A percentile compares a stretch with the other conserved stretches of the same genome.
phyloP scores from a whole-genome alignment of 2,797 vertebrate species.

The Sphenopsis melanotis region DNA sequence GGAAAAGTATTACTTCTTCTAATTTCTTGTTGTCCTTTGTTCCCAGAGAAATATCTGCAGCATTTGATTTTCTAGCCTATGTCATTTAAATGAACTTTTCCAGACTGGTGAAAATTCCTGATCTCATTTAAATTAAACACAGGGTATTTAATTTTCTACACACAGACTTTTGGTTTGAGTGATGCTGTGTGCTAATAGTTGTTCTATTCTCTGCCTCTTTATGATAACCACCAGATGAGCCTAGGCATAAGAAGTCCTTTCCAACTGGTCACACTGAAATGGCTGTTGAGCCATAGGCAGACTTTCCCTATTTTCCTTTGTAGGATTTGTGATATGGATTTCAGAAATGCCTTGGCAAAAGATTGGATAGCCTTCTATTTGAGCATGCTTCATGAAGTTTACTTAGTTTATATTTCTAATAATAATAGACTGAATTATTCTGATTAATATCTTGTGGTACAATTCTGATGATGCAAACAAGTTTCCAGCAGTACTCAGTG shows the following conservation, averaged over 20 bases:
- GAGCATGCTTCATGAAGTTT: background rate
- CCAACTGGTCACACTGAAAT: background rate
- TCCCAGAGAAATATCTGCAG: background rate
- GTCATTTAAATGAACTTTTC: background rate
- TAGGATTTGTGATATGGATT: background rate
- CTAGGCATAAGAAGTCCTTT: background rate
- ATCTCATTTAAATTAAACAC: background rate
- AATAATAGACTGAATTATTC: background rate
- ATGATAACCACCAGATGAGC: background rate
- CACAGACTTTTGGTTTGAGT: background rate
- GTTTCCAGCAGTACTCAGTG: background rate
- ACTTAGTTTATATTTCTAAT: background rate
- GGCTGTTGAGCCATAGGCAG: background rate
- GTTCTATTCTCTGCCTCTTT: background rate
- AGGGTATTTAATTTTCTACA: background rate
- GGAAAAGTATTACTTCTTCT: background rate
- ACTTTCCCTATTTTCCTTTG: background rate
- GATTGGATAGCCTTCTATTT: background rate
- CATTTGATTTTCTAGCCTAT: background rate
- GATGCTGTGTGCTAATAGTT: background rate
- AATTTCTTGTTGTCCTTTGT: background rate
- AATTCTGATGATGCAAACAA: background rate
- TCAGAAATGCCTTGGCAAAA: background rate
- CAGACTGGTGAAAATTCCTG: background rate
- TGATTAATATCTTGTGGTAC: background rate